Evolutionary conservation across 2,113 vertebrate species (phyloP), one percentile per base, ranked within the genome.

Genomic region (Pungitius pungitius): DNA sequence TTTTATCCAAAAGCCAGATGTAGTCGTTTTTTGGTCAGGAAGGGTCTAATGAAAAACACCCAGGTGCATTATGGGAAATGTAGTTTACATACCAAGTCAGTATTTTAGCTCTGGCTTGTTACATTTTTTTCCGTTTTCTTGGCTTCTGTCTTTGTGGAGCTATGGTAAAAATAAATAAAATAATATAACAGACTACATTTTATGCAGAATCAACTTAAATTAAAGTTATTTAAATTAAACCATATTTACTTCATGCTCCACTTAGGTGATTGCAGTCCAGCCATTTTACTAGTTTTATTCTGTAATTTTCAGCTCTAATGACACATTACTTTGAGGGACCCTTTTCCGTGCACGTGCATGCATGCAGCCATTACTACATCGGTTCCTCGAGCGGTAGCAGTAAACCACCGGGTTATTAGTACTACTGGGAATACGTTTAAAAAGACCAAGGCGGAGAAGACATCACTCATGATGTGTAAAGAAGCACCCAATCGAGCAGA

Each of bases 381-480:
- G n/a, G 11, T n/a, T 24, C 6, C 5, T 26, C 30, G 26, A n/a
- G 30, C 30, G 5, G 30, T 30, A 2, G 24, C 43, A 35, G 47
- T 17, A 17, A 74, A 73, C 45, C 26, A 56, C 20, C 42, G 26
- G 3, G 2, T 4, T 37, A 10, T 20, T 43, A 10, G 37, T 24
- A 20, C 58, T 55, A 37, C 22, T 30, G 20, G 6, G 15, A 1
- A 66, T 37, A 60, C 18, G n/a, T 51, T 18, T 30, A 30, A 59
- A 71, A 57, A 42, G n/a, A 18, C 7, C 7, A 20, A 56, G 56
- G 52, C 22, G 80, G 64, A 6, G 64, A 60, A 61, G 40, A 47
- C 39, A 37, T 55, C 42, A 6, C 35, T 11, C 15, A 2, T 57
- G 8, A 76, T 78, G 54, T 42, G 22, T 47, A 84, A 78, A 60